phyloP scores from a whole-genome alignment of 2,888 invertebrate genomes.

The Trichacis sp. region DNA sequence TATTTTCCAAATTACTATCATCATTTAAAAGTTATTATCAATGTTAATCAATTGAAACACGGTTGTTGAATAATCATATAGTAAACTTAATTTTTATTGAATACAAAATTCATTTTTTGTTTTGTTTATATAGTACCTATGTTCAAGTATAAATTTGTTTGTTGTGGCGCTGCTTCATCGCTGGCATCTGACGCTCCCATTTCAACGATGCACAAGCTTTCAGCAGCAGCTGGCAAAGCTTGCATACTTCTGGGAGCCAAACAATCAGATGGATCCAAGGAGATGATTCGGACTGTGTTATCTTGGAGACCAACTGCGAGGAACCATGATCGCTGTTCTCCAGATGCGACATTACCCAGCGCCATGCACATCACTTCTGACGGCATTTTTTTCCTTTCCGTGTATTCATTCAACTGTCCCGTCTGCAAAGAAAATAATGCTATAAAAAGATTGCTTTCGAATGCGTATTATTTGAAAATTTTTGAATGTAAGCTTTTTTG shows the following conservation, averaged over 20 bases:
- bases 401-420: constrained; percentile 98
- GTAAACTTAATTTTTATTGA: too few species aligned
- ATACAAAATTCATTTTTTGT: too few species aligned
- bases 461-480: too few species aligned
- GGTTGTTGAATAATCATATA: constrained; percentile 61
- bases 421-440: constrained; percentile 86
- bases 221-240: constrained; percentile 94
- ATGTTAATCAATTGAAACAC: constrained; percentile 67
- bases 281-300: constrained; percentile 96
- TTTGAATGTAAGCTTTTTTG: constrained; percentile 1
- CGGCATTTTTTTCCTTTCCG: constrained; percentile 95
- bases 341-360: constrained; percentile 92
- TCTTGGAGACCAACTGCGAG: constrained; percentile 96
- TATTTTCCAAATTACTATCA: too few species aligned
- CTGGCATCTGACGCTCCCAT: constrained; percentile 78
- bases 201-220: constrained; percentile 97
- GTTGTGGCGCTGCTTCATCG: constrained; percentile 73
- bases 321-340: constrained; percentile 95
- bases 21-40: constrained; percentile 61
- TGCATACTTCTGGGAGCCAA: constrained; percentile 96
- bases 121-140: constrained; percentile 79
- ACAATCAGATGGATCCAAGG: constrained; percentile 96
- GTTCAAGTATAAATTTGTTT: constrained; percentile 89
- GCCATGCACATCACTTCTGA: constrained; percentile 99
- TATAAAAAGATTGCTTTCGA: too few species aligned